These are phyloP conservation scores for Chlamydotis undulata DNA, from an alignment of 2,113 vertebrate species.

Conservation along the genomic window DNA sequence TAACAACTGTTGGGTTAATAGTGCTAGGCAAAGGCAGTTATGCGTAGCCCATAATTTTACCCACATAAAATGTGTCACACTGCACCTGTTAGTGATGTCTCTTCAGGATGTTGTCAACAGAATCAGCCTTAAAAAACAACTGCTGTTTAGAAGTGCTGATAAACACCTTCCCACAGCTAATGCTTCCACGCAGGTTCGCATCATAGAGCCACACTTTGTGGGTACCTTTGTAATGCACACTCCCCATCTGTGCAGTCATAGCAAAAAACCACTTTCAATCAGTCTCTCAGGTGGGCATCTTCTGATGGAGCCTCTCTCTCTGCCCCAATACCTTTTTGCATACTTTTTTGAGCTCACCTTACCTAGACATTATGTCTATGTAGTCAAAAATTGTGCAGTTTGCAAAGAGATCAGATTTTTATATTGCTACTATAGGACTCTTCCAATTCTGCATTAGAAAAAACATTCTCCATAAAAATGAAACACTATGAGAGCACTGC, in stretches of 20 bases:
- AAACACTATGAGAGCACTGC: neutral
- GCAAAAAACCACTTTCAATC: neutral
- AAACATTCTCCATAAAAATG: neutral
- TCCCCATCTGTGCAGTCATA: neutral
- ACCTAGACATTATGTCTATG: neutral
- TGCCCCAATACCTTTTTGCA: neutral
- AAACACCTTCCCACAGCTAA: neutral
- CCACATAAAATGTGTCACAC: neutral
- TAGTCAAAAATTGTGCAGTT: neutral
- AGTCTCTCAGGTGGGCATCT: neutral
- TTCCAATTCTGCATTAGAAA: neutral
- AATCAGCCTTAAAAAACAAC: neutral
- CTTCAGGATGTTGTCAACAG: neutral
- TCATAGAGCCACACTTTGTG: neutral
- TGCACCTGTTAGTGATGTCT: neutral
- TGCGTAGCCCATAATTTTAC: neutral
- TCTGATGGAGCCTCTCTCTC: neutral
- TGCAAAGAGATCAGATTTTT: neutral
- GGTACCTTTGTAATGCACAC: neutral
- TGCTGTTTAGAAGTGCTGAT: neutral
- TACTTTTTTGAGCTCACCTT: neutral
- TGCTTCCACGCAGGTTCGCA: neutral
- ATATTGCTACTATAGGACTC: neutral
- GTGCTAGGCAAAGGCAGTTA: neutral
- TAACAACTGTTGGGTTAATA: neutral